Conservation (phyloP, 2,113 vertebrate genomes). For the Callorhinus ursinus region DNA sequence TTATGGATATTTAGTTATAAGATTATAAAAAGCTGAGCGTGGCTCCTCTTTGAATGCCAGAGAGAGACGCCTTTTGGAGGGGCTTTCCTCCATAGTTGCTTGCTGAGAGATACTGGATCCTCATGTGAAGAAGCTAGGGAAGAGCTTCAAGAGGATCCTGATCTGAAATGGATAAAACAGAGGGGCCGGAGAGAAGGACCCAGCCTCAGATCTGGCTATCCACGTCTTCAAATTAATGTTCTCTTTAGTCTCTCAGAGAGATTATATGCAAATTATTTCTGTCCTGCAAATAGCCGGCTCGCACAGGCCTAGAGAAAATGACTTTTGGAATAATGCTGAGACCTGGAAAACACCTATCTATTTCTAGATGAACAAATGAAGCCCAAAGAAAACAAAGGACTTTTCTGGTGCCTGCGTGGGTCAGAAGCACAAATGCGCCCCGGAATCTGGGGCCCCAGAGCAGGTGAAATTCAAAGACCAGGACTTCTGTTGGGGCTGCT, state of each 20-base stretch:
- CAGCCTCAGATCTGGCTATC: neutral
- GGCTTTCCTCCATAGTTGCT: neutral
- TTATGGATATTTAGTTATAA: neutral
- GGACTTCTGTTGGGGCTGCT: neutral
- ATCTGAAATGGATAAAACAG: neutral
- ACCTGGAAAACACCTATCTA: neutral
- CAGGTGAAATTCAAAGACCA: neutral
- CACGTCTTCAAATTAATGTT: neutral
- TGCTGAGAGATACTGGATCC: neutral
- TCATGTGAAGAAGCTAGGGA: neutral
- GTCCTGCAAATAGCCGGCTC: neutral
- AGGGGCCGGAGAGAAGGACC: neutral
- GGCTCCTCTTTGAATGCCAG: neutral
- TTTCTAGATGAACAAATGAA: neutral
- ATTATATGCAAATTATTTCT: neutral
- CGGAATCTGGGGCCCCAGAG: neutral
- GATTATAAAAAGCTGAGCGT: neutral
- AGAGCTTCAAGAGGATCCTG: neutral
- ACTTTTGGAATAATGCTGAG: neutral
- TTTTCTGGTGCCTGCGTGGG: neutral
- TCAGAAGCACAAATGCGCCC: neutral
- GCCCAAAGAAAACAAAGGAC: neutral
- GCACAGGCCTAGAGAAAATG: neutral
- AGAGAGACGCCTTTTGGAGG: neutral
- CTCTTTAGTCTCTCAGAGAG: neutral